A percentile compares a stretch with the other conserved stretches of the same genome.
Evolutionary conservation across 2,797 vertebrate species (phyloP).

Genomic region (Buphagus erythrorhynchus): DNA sequence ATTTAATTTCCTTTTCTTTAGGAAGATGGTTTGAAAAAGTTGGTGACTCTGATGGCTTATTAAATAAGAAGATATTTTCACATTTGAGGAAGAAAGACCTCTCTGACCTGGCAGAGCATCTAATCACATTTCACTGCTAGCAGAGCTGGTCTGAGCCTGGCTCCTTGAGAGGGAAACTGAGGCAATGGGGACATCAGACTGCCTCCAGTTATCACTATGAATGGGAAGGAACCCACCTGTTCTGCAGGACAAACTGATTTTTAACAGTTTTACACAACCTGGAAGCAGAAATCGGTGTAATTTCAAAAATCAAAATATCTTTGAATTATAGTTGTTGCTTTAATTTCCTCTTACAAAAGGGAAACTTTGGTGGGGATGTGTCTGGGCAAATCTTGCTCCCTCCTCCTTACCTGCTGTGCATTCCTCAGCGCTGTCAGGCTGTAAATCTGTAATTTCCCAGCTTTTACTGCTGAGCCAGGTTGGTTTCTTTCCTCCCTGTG

Average conservation of each 20-base stretch:
- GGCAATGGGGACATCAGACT: neutral
- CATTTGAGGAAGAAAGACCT: neutral
- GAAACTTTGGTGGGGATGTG: accelerated
- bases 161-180: neutral
- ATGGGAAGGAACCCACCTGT: neutral
- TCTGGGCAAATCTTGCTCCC: accelerated
- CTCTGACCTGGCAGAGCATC: neutral
- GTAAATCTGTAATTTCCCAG: neutral
- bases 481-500: neutral
- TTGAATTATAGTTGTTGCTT: accelerated
- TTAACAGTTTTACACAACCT: neutral
- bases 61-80: neutral
- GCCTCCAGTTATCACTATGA: neutral
- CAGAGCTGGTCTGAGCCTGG: neutral
- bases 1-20: neutral
- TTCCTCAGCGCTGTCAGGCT: neutral
- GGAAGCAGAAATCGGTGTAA: neutral
- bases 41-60: neutral
- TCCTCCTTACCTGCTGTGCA: neutral
- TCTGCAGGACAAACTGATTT: neutral
- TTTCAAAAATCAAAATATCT: neutral
- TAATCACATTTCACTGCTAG: accelerated
- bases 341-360: neutral
- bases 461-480: neutral
- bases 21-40: neutral